Evolutionary conservation across 2,888 invertebrate genomes (phyloP).

Genomic region (Eupeodes luniger): DNA sequence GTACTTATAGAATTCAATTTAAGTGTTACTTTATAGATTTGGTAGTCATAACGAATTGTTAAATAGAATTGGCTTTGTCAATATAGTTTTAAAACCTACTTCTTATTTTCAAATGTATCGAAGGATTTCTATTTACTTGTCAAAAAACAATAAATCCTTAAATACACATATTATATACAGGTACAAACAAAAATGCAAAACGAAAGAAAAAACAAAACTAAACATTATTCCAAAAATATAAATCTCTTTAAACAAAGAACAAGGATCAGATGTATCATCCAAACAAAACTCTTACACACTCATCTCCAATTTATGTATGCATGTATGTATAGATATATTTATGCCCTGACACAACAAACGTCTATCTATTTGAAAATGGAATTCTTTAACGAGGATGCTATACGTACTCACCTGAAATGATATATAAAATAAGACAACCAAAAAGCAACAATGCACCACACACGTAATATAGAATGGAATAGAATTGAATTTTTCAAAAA

Average conservation of each 20-base stretch:
- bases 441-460: conserved; percentile 19
- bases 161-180: background rate
- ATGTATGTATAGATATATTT: background rate
- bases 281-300: conserved; percentile 32
- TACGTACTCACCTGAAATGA: conserved; percentile 54
- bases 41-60: no score
- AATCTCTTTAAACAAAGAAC: conserved; percentile 63
- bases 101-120: no score
- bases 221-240: conserved; percentile 58
- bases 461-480: background rate
- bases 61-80: no score
- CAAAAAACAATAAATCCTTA: background rate
- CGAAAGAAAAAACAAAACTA: conserved; percentile 44
- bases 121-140: background rate
- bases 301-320: background rate
- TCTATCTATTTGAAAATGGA: conserved; percentile 57
- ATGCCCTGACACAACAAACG: conserved; percentile 6
- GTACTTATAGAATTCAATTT: no score
- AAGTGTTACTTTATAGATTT: no score
- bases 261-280: conserved; percentile 63
- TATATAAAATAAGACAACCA: conserved; percentile 55
- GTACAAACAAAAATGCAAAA: conserved; percentile 16
- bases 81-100: no score
- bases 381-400: conserved; percentile 58
- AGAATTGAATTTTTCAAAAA: conserved; percentile 59